A percentile compares a stretch with the other conserved stretches of the same genome.
Conservation (phyloP, 1,140 invertebrate genomes). For the Papilio polytes region DNA sequence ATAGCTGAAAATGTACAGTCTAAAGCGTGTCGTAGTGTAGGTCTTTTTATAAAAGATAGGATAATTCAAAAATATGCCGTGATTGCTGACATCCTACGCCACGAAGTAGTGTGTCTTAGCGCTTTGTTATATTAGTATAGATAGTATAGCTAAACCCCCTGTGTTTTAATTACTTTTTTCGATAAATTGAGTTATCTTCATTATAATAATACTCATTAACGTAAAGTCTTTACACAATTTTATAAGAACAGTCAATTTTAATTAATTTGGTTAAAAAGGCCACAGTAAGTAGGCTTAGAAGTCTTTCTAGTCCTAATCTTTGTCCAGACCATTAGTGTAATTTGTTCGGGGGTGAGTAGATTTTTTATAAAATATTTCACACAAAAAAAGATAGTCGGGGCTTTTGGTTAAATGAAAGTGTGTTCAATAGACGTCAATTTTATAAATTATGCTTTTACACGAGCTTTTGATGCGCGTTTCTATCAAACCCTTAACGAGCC, state of each 20-base stretch:
- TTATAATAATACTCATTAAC: neutral
- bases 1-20: no score
- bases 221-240: neutral
- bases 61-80: no score
- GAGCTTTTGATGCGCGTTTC: slow-evolving; percentile 8
- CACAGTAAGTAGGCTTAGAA: slow-evolving; percentile 8
- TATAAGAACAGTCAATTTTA: neutral
- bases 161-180: no score
- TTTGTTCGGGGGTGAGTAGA: neutral
- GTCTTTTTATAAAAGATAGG: no score
- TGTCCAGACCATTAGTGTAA: slow-evolving; percentile 11
- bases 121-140: no score
- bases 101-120: no score
- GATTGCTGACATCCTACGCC: no score
- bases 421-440: slow-evolving; percentile 19
- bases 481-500: slow-evolving; percentile 26
- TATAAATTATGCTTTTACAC: slow-evolving; percentile 24
- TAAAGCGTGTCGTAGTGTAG: no score
- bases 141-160: no score
- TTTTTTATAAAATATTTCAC: slow-evolving; percentile 25
- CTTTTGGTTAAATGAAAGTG: slow-evolving; percentile 19
- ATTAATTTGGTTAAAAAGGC: neutral
- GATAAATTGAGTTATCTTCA: neutral
- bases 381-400: slow-evolving; percentile 5
- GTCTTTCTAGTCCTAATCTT: neutral